These are phyloP conservation scores for Epinephelus malabaricus DNA, from an alignment of 2,797 vertebrate species.

Conservation along the genomic window DNA sequence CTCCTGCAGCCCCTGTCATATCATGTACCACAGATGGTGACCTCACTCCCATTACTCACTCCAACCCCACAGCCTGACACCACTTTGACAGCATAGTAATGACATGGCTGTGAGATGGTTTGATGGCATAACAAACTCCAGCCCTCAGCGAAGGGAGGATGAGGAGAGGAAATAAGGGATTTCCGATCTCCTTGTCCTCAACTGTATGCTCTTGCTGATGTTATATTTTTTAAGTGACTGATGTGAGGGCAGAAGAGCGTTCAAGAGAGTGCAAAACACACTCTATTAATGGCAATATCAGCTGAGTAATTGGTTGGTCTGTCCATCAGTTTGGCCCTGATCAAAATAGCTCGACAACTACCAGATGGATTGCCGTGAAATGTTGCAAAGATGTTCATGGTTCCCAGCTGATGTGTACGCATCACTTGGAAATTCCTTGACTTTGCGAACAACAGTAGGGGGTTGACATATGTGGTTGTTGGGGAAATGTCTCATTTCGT, in stretches of 20 bases:
- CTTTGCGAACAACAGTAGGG: background rate
- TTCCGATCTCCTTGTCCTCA: constrained; percentile 44
- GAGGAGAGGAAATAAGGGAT: constrained; percentile 64
- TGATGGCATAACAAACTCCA: constrained; percentile 77
- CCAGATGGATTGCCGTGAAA: background rate
- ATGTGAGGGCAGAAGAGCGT: background rate
- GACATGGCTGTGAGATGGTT: constrained; percentile 69
- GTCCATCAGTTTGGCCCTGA: constrained; percentile 5
- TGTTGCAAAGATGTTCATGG: background rate
- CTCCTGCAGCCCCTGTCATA: constrained; percentile 78
- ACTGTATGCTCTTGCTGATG: constrained; percentile 9
- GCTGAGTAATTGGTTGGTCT: constrained; percentile 4
- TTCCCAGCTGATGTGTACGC: background rate
- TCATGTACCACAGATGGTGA: constrained; percentile 80
- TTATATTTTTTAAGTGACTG: constrained; percentile 31
- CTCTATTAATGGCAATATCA: background rate
- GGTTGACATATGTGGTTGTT: background rate
- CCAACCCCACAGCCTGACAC: constrained; percentile 73
- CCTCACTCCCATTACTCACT: constrained; percentile 81
- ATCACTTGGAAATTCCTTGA: background rate
- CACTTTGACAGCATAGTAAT: constrained; percentile 78
- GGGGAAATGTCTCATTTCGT: constrained; percentile 2
- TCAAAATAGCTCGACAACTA: background rate
- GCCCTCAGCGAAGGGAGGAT: constrained; percentile 60
- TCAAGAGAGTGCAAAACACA: background rate